A percentile compares a stretch with the other conserved stretches of the same genome.
phyloP scores from a whole-genome alignment of 2,797 vertebrate genomes.

The Leuciscus waleckii region DNA sequence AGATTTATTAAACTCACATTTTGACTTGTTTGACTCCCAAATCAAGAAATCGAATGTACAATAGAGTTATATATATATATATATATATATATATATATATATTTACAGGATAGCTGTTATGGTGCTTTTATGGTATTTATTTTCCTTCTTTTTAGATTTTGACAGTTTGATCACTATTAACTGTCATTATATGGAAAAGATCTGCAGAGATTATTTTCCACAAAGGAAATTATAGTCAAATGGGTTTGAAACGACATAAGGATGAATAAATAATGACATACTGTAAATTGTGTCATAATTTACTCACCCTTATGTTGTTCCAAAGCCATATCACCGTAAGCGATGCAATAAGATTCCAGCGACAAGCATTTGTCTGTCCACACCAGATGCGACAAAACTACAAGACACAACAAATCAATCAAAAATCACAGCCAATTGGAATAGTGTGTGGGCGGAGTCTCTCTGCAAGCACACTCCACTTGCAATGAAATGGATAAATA shows the following conservation, averaged over 20 bases:
- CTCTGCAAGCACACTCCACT: background rate
- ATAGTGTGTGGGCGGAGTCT: background rate
- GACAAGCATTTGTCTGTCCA: background rate
- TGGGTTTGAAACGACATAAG: background rate
- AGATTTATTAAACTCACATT: conserved; percentile 48
- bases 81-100: conserved; percentile 18
- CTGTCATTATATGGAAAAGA: background rate
- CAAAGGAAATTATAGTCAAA: background rate
- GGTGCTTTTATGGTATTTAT: background rate
- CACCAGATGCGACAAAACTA: background rate
- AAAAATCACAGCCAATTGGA: background rate
- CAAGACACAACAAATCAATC: background rate
- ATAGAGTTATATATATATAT: conserved; percentile 2
- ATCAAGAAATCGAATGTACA: conserved; percentile 17
- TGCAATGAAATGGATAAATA: background rate
- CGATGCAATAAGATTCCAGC: background rate
- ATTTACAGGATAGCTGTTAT: background rate
- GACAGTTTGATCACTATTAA: background rate
- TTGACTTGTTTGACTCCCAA: conserved; percentile 8
- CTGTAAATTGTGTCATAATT: background rate
- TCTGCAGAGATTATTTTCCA: too few relatives aligned
- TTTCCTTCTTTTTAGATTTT: background rate
- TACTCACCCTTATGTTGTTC: background rate
- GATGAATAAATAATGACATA: background rate
- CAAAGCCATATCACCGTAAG: background rate